Conservation (phyloP, 1,140 invertebrate genomes). For the Drosophila sp. region DNA sequence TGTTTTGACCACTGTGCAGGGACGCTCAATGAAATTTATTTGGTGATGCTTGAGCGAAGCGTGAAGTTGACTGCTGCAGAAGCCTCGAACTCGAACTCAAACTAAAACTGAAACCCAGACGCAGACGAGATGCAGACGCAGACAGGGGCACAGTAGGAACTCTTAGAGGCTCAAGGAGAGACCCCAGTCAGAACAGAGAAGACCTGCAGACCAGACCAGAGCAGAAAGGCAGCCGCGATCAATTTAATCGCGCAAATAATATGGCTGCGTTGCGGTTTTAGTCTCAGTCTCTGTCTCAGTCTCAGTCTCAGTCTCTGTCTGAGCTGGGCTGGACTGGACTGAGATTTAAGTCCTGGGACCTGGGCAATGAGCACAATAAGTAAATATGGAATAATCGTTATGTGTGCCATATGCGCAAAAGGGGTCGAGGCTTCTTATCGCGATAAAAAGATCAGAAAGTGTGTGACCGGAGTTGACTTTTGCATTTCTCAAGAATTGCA, state of each 20-base stretch:
- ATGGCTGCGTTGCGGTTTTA: constrained; percentile 45
- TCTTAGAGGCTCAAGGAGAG: constrained; percentile 13
- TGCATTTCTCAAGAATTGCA: constrained; percentile 77
- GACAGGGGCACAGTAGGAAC: constrained; percentile 40
- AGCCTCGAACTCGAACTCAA: constrained; percentile 55
- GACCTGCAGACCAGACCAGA: background rate
- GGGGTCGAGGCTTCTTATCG: constrained; percentile 61
- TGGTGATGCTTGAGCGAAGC: constrained; percentile 84
- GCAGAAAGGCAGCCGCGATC: constrained; percentile 66
- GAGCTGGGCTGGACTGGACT: too few species aligned
- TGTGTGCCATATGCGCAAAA: constrained; percentile 68
- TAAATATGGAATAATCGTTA: constrained; percentile 83
- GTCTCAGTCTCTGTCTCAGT: background rate
- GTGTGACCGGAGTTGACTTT: constrained; percentile 55
- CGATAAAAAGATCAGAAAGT: constrained; percentile 70
- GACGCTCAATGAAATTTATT: constrained; percentile 83
- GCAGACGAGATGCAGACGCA: constrained; percentile 17
- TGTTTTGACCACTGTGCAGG: constrained; percentile 58
- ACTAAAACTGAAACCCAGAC: constrained; percentile 28
- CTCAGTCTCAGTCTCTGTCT: background rate
- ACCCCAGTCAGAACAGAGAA: background rate
- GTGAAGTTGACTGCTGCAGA: constrained; percentile 83
- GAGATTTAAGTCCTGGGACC: constrained; percentile 29
- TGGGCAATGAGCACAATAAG: constrained; percentile 64
- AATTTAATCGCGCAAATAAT: constrained; percentile 84